Base-by-base conservation (phyloP, 2,888 invertebrate species). In the Arctia plantaginis region DNA sequence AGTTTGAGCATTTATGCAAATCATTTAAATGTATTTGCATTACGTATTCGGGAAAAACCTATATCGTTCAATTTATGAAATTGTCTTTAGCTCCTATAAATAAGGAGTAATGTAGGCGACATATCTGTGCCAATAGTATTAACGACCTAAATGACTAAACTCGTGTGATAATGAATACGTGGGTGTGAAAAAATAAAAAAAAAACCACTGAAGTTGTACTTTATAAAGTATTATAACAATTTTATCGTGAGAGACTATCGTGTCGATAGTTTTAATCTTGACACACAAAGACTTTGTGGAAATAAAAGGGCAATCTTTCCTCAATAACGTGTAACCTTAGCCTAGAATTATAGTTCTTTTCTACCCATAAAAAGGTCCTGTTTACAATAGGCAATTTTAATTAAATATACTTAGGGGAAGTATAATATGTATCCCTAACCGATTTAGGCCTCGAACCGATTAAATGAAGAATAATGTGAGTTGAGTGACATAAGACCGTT, bases 111-210 rank as follows among this genome's bases (percentile, higher is more conserved):
- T 77, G 91, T 91, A 88, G 92, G 92, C 87, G 89, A 84, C 76
- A 78, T 84, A 86, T 89, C 87, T 84, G 87, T 87, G 85, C 83
- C 83, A 85, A 88, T 85, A 82, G 80, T 80, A 82, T 85, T 89
- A 91, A 91, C 93, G 91, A 91, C 93, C 91, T 88, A 88, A 92
- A 92, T 93, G 86, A 84, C 91, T 90, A 91, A 88, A 91, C 79
- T 77, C 75, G 67, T 87, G 91, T 92, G 91, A 79, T 87, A 91
- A 91, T 91, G 51, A 79, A 69, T 39, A 66, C 62, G 85, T 85
- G 77, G 85, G 84, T 80, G 82, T 71, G 27, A 69, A 81, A 65
- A 77, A 78, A 79, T 73, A 75, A 77, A 74, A 77, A 78, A 76
- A 77, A 78, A 78, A 77, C 75, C 75, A 74, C 77, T 82, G 72